A percentile compares a stretch with the other conserved stretches of the same genome.
phyloP scores from a whole-genome alignment of 2,888 invertebrate genomes.

The Dermolepida albohirtum region DNA sequence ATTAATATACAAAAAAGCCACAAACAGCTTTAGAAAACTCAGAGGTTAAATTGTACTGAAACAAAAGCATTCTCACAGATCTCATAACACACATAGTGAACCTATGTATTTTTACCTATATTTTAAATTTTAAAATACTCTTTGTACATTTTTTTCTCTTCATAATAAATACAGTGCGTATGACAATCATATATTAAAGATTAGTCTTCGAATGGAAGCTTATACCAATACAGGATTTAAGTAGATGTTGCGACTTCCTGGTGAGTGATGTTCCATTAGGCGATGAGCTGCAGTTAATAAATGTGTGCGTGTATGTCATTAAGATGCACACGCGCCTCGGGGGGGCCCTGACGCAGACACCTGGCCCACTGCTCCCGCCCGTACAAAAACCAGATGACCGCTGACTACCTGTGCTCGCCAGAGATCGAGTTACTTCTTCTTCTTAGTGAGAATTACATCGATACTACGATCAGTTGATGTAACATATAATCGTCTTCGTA shows the following conservation, averaged over 20 bases:
- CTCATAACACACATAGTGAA: no score
- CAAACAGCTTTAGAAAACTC: no score
- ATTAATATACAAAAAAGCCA: no score
- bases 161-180: no score
- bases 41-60: no score
- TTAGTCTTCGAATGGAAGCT: neutral
- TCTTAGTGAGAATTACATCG: constrained; percentile 34
- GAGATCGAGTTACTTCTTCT: constrained; percentile 31
- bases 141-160: no score
- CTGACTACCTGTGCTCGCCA: constrained; percentile 42
- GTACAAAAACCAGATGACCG: constrained; percentile 46
- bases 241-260: constrained; percentile 49
- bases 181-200: no score
- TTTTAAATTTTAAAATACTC: no score
- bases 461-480: constrained; percentile 34
- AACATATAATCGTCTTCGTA: no score
- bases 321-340: constrained; percentile 50
- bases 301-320: constrained; percentile 49
- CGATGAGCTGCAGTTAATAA: constrained; percentile 37
- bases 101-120: no score
- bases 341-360: constrained; percentile 49
- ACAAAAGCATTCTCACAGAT: no score
- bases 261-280: constrained; percentile 48
- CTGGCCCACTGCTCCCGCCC: constrained; percentile 47
- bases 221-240: constrained; percentile 37